phyloP scores from a whole-genome alignment of 2,888 invertebrate species.

The Tipula confusa region DNA sequence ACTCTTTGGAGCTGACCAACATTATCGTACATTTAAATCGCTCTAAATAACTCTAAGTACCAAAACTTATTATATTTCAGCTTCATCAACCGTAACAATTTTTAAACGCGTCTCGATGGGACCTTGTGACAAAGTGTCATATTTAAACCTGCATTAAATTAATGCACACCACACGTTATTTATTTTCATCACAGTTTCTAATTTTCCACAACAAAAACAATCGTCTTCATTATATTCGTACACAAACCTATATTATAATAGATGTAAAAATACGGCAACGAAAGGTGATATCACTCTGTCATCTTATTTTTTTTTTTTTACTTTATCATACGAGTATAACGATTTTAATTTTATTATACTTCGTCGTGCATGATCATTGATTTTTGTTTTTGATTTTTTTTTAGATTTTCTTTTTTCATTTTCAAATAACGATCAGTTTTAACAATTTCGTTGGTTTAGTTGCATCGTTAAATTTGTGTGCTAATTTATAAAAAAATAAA shows the following conservation, averaged over 20 bases:
- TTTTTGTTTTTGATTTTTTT: not conserved
- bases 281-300: not conserved
- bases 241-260: too few species aligned
- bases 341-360: not conserved
- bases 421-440: not conserved
- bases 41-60: too few species aligned
- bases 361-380: not conserved
- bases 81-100: too few species aligned
- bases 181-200: not conserved
- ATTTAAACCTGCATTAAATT: not conserved
- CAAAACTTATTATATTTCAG: too few species aligned
- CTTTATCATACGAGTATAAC: too few species aligned
- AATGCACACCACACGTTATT: not conserved
- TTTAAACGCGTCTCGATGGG: not conserved
- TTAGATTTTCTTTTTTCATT: not conserved
- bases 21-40: too few species aligned
- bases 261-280: not conserved
- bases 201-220: not conserved
- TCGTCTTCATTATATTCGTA: not conserved
- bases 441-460: not conserved
- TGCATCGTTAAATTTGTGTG: not conserved
- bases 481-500: not conserved
- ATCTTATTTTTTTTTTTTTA: not conserved
- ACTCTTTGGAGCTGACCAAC: too few species aligned
- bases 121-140: not conserved